Evolutionary conservation across 2,797 vertebrate species (phyloP).

Genomic region (Phylloscopus collybita): DNA sequence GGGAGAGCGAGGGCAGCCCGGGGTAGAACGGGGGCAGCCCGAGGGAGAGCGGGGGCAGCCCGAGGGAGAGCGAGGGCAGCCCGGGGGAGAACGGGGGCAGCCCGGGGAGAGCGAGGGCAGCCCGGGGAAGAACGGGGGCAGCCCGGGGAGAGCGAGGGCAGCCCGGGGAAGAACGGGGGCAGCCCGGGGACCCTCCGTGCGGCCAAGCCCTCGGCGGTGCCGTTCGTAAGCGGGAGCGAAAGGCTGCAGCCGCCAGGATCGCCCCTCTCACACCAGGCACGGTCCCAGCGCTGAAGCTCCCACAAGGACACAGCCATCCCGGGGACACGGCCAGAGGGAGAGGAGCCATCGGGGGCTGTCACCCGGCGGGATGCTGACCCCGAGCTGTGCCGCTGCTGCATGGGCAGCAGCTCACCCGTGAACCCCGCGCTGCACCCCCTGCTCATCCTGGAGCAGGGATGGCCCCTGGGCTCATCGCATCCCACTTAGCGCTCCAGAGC

Average conservation of each 20-base stretch:
- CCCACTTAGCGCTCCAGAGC: neutral
- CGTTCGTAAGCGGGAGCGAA: neutral
- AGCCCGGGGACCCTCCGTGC: neutral
- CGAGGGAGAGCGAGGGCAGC: too few relatives aligned
- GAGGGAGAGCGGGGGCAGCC: too few relatives aligned
- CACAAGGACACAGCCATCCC: neutral
- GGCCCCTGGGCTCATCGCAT: fast-evolving
- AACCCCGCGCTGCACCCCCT: neutral
- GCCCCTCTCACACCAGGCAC: neutral
- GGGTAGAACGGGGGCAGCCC: too few relatives aligned
- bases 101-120: too few relatives aligned
- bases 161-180: too few relatives aligned
- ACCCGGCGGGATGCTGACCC: fast-evolving
- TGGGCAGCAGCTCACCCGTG: neutral
- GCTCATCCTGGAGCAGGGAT: fast-evolving
- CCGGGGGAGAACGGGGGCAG: too few relatives aligned
- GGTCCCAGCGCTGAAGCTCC: neutral
- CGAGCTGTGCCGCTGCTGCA: fast-evolving
- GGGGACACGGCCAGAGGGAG: fast-evolving
- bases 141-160: too few relatives aligned
- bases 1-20: too few relatives aligned
- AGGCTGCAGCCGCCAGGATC: neutral
- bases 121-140: too few relatives aligned
- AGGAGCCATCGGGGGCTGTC: fast-evolving
- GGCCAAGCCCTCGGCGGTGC: neutral